Percentiles rank a stretch among this genome's conserved stretches.
These are phyloP conservation scores for Dinocampus coccinellae DNA, from an alignment of 2,888 invertebrate species.

Conservation along the genomic window DNA sequence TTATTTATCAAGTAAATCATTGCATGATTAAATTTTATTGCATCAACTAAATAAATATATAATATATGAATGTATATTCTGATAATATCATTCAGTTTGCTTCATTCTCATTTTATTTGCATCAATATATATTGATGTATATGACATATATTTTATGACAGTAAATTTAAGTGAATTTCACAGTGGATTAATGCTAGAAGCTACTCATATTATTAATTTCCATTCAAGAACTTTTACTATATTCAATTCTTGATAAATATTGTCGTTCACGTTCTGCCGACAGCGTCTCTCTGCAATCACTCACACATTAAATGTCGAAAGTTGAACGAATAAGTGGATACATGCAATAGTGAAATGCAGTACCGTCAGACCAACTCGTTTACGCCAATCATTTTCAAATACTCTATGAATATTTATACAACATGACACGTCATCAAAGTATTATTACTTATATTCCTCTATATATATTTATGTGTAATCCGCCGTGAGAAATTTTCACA, in stretches of 20 bases:
- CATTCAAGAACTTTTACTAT: background rate
- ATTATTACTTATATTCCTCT: constrained; percentile 13
- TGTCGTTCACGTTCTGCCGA: constrained; percentile 9
- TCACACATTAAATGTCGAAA: constrained; percentile 6
- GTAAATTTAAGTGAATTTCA: too few relatives aligned
- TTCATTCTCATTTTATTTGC: too few relatives aligned
- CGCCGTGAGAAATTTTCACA: constrained; percentile 20
- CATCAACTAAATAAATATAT: background rate
- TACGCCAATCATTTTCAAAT: constrained; percentile 45
- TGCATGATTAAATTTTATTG: constrained; percentile 16
- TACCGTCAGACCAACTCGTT: constrained; percentile 2
- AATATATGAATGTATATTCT: too few relatives aligned
- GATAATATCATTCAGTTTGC: too few relatives aligned
- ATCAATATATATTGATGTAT: too few relatives aligned
- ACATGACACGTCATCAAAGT: constrained; percentile 8
- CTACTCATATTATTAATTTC: constrained; percentile 29
- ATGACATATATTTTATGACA: too few relatives aligned
- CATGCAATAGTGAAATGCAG: too few relatives aligned
- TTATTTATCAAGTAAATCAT: constrained; percentile 21
- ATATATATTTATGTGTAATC: constrained; percentile 21
- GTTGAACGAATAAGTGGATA: constrained; percentile 16
- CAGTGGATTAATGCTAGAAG: too few relatives aligned
- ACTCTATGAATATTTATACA: constrained; percentile 56
- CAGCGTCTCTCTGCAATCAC: constrained; percentile 20
- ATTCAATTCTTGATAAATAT: constrained; percentile 3